Evolutionary conservation across 1,140 invertebrate species (phyloP), one percentile per base, ranked within the genome.

Genomic region (Hylyphantes graminicola): DNA sequence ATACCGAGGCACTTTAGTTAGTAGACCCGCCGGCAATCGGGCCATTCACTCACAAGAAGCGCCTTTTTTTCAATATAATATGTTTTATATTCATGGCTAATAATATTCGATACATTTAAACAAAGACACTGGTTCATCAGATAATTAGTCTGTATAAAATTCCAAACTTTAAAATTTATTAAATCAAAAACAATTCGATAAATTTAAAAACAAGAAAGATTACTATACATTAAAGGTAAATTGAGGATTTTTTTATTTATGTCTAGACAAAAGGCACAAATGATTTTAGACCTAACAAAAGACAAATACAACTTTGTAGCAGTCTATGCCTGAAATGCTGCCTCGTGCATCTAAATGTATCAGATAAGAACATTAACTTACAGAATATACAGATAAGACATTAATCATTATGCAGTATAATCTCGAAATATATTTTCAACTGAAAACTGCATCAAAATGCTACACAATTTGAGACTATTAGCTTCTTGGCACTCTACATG

Each of bases 221-320:
- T 51, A 70, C n/a, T 65, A 12, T 8, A 21, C 12, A 65, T 12
- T 21, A 13, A 76, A 76, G 48, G 59, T 63, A 73, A 76, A 76
- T 70, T 70, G 21, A 76, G 74, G 76, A 67, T 13, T 78, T 78
- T 78, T 54, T 67, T 78, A 53, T 70, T 73, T 73, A 55, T 51
- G 8, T 65, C 76, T 78, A 78, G 57, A 78, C 76, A 78, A 78
- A 78, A 78, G 76, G 76, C 76, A 78, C 76, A 78, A 35, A 78
- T 78, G 76, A 78, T 64, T 78, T 65, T 61, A 78, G 76, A 65
- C 54, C 17, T 67, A 78, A 78, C 63, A 78, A 78, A 78, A 78
- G 74, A 78, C 59, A 78, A 67, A 67, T 64, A 78, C 76, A 67
- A 78, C 63, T 78, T 61, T 78, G 76, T 67, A 78, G 76, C 76